Evolutionary conservation across 2,113 vertebrate species (phyloP), one percentile per base, ranked within the genome.

Genomic region (Raphicerus campestris): DNA sequence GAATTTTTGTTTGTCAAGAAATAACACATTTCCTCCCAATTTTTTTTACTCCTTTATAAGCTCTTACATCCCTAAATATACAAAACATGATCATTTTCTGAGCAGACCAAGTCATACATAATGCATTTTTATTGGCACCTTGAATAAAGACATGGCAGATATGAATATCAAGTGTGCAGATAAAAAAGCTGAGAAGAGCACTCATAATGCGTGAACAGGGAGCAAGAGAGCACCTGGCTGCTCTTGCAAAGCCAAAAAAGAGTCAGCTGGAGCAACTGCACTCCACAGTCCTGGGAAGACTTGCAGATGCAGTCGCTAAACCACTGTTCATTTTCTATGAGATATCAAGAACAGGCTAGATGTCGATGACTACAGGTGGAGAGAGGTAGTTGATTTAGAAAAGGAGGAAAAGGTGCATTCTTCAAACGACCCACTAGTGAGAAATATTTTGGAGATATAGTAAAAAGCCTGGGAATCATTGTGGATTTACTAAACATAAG

Each of bases 121-220:
- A 98, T 98, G 95, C 83, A 98, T 97, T 97, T 97, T 96, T 98
- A 94, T 97, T 95, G 97, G 97, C 94, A 97, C 95, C 97, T 97
- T 97, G 96, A 97, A 98, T 98, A 98, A 97, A 98, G 94, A 97
- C 96, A 97, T 91, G 96, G 94, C 81, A 97, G 98, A 70, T 77
- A 91, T 96, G 97, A 96, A 97, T 98, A 96, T 95, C 96, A 97
- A 97, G 92, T 84, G 96, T 86, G 91, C 91, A 95, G 95, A 96
- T 63, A 94, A 95, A 93, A 96, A 90, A 53, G 91, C 93, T 60
- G 51, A 85, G 56, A 96, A 49, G 42, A 96, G 51, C 24, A 14
- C 92, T 86, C 94, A 88, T 94, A 96, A 97, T 96, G 91, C 90
- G 85, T 53, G 82, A 92, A 60, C 85, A 63, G 97, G 94, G 97